Evolutionary conservation across 2,888 invertebrate species (phyloP).

Genomic region (Phengaris arion): DNA sequence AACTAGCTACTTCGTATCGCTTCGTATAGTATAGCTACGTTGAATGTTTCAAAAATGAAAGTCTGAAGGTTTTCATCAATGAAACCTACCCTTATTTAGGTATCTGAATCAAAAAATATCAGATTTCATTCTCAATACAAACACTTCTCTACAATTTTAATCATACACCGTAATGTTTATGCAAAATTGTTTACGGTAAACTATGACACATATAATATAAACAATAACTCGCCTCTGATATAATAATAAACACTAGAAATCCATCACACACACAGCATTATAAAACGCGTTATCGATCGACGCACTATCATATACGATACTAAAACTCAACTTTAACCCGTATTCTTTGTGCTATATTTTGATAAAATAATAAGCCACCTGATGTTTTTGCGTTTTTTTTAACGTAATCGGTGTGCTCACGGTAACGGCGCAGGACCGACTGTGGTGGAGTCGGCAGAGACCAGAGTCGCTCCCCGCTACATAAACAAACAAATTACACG

Average conservation of each 20-base stretch:
- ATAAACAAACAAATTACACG: constrained; percentile 35
- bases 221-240: background rate
- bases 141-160: background rate
- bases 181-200: background rate
- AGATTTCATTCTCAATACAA: too few species aligned
- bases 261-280: background rate
- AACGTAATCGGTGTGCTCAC: background rate
- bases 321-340: too few species aligned
- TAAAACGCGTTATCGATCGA: too few species aligned
- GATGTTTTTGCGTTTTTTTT: background rate
- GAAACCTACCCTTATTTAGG: constrained; percentile 31
- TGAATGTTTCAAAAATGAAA: background rate
- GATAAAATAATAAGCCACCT: background rate
- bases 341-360: too few species aligned
- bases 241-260: background rate
- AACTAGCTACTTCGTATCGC: background rate
- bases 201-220: background rate
- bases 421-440: constrained; percentile 64
- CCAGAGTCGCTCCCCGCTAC: constrained; percentile 49
- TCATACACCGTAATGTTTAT: background rate
- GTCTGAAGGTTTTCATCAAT: background rate
- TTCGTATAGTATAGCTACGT: too few species aligned
- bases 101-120: background rate
- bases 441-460: constrained; percentile 36
- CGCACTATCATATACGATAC: too few species aligned